phyloP scores from a whole-genome alignment of 2,797 vertebrate species.

The Tadarida brasiliensis region DNA sequence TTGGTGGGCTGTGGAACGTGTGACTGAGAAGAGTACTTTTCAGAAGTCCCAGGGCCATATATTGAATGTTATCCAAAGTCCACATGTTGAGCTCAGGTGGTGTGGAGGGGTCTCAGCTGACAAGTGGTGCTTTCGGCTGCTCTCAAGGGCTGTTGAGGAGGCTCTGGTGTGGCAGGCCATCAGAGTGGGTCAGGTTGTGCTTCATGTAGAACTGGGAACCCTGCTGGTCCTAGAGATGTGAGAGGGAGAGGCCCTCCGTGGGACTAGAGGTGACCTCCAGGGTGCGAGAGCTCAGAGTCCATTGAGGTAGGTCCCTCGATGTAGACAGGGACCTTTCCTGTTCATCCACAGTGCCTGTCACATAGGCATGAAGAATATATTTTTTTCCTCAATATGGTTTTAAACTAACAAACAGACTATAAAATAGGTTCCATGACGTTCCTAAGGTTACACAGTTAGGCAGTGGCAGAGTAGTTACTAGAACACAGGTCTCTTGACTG shows the following conservation, averaged over 20 bases:
- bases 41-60: neutral
- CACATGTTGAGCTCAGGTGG: neutral
- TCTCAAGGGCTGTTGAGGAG: neutral
- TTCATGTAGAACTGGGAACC: neutral
- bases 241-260: neutral
- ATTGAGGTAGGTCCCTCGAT: neutral
- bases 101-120: neutral
- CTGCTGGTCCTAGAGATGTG: neutral
- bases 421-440: neutral
- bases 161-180: neutral
- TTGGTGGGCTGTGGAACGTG: neutral
- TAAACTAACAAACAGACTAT: neutral
- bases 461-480: neutral
- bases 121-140: no score
- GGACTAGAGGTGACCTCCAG: neutral
- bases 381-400: neutral
- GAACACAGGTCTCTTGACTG: neutral
- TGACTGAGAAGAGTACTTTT: neutral
- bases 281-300: neutral
- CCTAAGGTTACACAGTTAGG: neutral
- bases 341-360: neutral
- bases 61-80: neutral
- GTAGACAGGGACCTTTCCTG: neutral
- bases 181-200: fast-evolving
- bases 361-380: neutral